Evolutionary conservation across 2,888 invertebrate genomes (phyloP).

Genomic region (Kryphioiulus occultus): DNA sequence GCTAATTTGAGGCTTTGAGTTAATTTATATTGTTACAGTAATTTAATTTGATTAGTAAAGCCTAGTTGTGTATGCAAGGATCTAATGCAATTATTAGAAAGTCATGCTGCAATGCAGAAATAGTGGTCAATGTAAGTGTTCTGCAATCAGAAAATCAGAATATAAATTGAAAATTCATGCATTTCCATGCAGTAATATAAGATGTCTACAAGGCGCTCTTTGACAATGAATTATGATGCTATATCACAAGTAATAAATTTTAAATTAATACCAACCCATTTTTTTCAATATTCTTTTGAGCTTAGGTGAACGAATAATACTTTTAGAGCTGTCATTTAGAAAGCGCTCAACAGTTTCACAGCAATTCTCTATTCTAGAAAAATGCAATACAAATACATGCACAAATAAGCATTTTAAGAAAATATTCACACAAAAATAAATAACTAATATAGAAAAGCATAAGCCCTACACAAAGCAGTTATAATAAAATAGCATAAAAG

Average conservation of each 20-base stretch:
- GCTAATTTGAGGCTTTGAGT: not conserved
- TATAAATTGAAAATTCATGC: not conserved
- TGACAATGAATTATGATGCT: not conserved
- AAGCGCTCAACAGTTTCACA: not conserved
- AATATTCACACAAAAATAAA: conserved; percentile 3
- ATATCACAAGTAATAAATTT: not conserved
- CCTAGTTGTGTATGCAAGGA: not conserved
- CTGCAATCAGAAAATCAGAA: not conserved
- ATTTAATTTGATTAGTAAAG: not conserved
- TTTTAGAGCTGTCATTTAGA: not conserved
- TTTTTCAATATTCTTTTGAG: not conserved
- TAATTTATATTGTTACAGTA: not conserved
- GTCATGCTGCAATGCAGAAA: not conserved
- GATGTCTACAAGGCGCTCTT: not conserved
- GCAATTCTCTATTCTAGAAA: not conserved
- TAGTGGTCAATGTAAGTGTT: not conserved
- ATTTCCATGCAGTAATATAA: not conserved
- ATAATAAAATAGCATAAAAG: not conserved
- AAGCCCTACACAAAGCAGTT: not conserved
- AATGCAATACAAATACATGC: not conserved
- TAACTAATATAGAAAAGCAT: not conserved
- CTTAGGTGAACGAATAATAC: not conserved
- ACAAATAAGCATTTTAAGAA: not conserved
- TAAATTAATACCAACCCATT: not conserved
- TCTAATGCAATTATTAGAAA: not conserved